Evolutionary conservation across 2,113 vertebrate genomes (phyloP), one percentile per base, ranked within the genome.

Genomic region (Macroglossus sobrinus): DNA sequence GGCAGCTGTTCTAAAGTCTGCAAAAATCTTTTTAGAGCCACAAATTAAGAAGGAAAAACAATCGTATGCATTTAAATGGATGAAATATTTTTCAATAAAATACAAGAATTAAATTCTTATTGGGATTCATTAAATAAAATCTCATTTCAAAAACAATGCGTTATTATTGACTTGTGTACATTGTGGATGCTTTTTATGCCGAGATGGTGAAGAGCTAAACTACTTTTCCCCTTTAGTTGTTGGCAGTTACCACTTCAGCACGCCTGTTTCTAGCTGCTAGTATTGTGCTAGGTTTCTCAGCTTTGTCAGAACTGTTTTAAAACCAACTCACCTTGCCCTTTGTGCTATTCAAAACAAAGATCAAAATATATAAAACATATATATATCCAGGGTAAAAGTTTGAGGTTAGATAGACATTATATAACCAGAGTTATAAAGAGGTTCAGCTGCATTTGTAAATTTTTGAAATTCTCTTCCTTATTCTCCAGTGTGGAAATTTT

Each of bases 81-180:
- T 74, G 33, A 94, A 69, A 94, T 13, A 79, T 24, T 47, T 84
- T 93, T 80, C 81, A 69, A 15, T 69, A 53, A 95, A 84, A 63
- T 72, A 45, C 5, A 92, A 13, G 57, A 26, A 91, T 43, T 94
- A 86, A 6, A 74, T 53, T 69, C 57, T 53, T 92, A 2, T 72
- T 84, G 53, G 14, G 26, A 94, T 40, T 84, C 47, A 94, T 76
- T 95, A 92, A 87, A 66, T 88, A 87, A 92, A 93, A 84, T 55
- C 19, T 69, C 75, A 53, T 80, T 88, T 97, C 26, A 97, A 94
- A 86, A 97, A 71, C 64, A 90, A 64, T 24, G 3, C 89, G 15
- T 33, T 74, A 16, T 59, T 71, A 66, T 21, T 74, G 26, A 81
- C 76, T 86, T 72, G 22, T 72, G 11, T 61, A 43, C 72, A 35